phyloP scores from a whole-genome alignment of 2,113 vertebrate species.

The Calonectris borealis region DNA sequence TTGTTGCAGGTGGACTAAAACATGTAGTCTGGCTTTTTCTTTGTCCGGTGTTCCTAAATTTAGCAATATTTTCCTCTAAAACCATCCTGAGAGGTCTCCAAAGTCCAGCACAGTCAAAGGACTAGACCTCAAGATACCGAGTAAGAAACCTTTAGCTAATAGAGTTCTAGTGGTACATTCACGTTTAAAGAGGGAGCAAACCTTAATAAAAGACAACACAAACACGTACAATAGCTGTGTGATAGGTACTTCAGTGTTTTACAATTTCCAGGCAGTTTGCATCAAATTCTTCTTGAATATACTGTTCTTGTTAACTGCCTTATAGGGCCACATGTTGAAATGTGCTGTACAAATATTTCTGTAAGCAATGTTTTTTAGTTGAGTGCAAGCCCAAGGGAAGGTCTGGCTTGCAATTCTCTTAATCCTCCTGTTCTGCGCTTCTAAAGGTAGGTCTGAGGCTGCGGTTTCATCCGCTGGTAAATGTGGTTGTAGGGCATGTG shows the following conservation, averaged over 20 bases:
- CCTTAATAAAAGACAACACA: background rate
- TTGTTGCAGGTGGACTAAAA: background rate
- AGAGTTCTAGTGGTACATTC: background rate
- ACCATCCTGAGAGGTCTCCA: too few species aligned
- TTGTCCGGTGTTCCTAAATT: background rate
- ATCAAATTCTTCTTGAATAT: background rate
- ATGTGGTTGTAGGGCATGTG: accelerated
- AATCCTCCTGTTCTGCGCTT: background rate
- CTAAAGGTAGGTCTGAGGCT: background rate
- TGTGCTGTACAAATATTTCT: background rate
- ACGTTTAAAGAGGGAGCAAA: background rate
- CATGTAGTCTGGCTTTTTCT: background rate
- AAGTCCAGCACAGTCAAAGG: background rate
- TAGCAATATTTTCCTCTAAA: background rate
- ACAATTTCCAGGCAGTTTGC: background rate
- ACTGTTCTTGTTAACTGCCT: background rate
- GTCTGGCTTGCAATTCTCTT: background rate
- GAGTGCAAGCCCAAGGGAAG: background rate
- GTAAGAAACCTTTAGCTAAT: background rate
- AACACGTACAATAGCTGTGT: too few species aligned
- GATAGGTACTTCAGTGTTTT: background rate
- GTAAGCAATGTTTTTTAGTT: background rate
- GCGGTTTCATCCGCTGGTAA: background rate
- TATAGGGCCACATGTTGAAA: background rate
- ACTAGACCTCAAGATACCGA: too few species aligned